phyloP scores from a whole-genome alignment of 2,888 invertebrate genomes.

The Euphydryas editha region DNA sequence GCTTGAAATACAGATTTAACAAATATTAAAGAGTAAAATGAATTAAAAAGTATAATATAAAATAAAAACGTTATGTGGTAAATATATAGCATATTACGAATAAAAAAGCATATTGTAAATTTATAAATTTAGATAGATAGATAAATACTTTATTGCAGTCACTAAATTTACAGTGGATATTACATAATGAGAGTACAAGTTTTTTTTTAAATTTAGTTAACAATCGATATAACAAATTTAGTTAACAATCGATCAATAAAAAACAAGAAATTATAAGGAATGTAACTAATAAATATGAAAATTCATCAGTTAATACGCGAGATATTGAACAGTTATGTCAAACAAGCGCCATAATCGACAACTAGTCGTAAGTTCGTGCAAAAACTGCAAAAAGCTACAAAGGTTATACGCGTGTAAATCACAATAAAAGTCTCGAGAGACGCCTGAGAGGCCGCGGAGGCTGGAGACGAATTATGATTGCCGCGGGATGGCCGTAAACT shows the following conservation, averaged over 20 bases:
- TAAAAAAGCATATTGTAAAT: too few species aligned
- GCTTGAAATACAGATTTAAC: too few species aligned
- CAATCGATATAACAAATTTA: background rate
- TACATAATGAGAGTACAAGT: too few species aligned
- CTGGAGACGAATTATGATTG: conserved; percentile 69
- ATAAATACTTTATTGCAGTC: too few species aligned
- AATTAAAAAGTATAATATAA: too few species aligned
- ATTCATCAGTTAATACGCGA: conserved; percentile 22
- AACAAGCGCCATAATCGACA: conserved; percentile 35
- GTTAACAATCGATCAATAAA: background rate
- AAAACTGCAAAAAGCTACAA: conserved; percentile 47
- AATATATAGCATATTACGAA: too few species aligned
- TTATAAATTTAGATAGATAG: too few species aligned
- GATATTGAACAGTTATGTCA: conserved; percentile 37
- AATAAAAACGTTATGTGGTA: too few species aligned
- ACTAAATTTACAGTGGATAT: too few species aligned
- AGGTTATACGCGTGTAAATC: conserved; percentile 72
- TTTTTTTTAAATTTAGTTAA: too few species aligned
- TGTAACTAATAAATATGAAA: conserved; percentile 3
- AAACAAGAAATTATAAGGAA: background rate
- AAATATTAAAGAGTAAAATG: too few species aligned
- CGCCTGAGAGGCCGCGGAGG: conserved; percentile 67
- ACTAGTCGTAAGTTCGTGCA: conserved; percentile 40
- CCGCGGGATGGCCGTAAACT: conserved; percentile 62
- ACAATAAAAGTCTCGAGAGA: conserved; percentile 78